These are phyloP conservation scores for Sminthurides aquaticus DNA, from an alignment of 2,888 invertebrate genomes.

Conservation along the genomic window DNA sequence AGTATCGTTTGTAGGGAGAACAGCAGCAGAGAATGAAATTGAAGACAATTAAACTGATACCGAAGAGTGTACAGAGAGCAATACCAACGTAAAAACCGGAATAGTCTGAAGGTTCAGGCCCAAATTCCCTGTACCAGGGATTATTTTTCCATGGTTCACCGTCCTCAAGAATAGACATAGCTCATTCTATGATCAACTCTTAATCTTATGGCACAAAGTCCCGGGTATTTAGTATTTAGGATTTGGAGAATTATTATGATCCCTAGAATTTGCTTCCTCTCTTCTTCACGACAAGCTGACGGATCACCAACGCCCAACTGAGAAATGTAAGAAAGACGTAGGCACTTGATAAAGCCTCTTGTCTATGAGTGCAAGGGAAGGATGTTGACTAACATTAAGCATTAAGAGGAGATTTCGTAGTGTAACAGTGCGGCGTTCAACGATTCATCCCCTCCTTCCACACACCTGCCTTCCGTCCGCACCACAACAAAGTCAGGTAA, in stretches of 20 bases:
- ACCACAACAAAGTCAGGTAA: background rate
- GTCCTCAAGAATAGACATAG: conserved; percentile 59
- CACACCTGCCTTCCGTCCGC: background rate
- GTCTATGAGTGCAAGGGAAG: background rate
- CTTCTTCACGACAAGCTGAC: too few species aligned
- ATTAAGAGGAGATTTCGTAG: background rate
- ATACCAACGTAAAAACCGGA: conserved; percentile 78
- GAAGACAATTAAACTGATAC: conserved; percentile 61
- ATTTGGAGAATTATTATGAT: too few species aligned
- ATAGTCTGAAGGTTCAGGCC: conserved; percentile 54
- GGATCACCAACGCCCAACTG: background rate
- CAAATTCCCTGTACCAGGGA: conserved; percentile 55
- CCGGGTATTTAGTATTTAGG: too few species aligned
- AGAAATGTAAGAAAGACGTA: background rate
- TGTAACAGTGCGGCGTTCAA: background rate
- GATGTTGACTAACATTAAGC: background rate
- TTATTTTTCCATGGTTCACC: conserved; percentile 57
- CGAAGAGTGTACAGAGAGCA: conserved; percentile 66
- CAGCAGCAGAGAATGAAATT: conserved; percentile 75
- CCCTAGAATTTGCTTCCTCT: too few species aligned
- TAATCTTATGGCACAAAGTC: too few species aligned
- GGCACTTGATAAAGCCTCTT: background rate
- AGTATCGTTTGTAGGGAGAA: conserved; percentile 69
- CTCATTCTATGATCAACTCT: conserved; percentile 14
- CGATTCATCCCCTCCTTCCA: background rate